Evolutionary conservation across 2,113 vertebrate genomes (phyloP), one percentile per base, ranked within the genome.

Genomic region (Myotis brandtii): DNA sequence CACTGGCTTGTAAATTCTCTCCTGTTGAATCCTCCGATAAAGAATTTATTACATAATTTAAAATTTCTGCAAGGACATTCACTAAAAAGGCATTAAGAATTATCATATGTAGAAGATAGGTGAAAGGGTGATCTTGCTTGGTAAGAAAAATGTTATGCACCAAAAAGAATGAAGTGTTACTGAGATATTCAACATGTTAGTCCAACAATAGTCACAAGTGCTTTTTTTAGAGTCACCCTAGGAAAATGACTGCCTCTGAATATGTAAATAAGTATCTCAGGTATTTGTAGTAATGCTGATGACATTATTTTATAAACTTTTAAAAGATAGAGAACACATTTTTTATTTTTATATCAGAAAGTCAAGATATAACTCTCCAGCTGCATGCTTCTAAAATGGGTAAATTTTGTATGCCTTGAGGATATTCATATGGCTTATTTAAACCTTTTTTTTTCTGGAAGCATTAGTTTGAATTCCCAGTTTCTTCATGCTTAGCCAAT

Each of bases 381-480:
- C 69, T 69, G 6, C 25, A 40, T 21, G 10, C 23, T 95, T 94
- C 85, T 69, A 48, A 94, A 88, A 59, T 76, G 34, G 40, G 67
- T 83, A 91, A 14, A 5, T 16, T 17, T 46, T 86, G 56, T 72
- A 80, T 91, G 95, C 25, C 82, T 94, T 94, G n/a, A 95, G 86
- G 69, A 72, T 95, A 96, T 94, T 95, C 89, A 90, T 66, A 79
- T 75, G 73, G 77, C 66, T 97, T 95, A 90, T 87, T 93, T 95
- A 94, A 95, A 96, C 66, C 64, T 92, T 95, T 83, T 62, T 52
- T 92, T 96, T 96, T 80, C 87, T 91, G 69, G 94, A 97, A 83
- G 75, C 52, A 93, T 75, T 76, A 83, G 32, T 93, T 90, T 72
- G 56, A 94, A 83, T 90, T 92, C 59, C 54, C 40, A 54, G 67